These are phyloP conservation scores for Hermaeophaga mercurialis DNA, from an alignment of 2,888 invertebrate genomes.

Conservation along the genomic window DNA sequence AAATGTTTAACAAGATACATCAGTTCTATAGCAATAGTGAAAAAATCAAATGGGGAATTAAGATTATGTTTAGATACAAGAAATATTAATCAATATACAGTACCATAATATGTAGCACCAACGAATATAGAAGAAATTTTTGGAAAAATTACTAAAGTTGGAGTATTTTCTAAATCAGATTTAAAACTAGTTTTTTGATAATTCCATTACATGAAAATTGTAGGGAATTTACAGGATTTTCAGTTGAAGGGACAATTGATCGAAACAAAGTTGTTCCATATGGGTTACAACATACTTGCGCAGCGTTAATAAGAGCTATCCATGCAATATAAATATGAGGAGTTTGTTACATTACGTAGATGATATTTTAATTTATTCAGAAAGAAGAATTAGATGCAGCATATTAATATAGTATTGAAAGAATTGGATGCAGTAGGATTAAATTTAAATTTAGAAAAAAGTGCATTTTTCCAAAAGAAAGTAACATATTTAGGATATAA, in stretches of 20 bases:
- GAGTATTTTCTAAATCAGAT: constrained; percentile 17
- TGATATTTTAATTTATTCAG: constrained; percentile 9
- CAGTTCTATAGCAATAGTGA: background rate
- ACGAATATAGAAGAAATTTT: constrained; percentile 5
- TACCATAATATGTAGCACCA: constrained; percentile 5
- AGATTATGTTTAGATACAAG: constrained; percentile 14
- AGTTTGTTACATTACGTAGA: background rate
- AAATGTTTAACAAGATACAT: background rate
- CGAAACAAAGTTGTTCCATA: constrained; percentile 5
- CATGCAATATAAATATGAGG: background rate
- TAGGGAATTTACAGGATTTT: constrained; percentile 13
- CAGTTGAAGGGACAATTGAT: background rate
- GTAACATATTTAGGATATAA: constrained; percentile 16
- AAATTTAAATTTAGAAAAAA: constrained; percentile 19
- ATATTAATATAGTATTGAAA: constrained; percentile 10
- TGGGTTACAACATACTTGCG: constrained; percentile 3
- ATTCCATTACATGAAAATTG: background rate
- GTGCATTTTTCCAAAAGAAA: constrained; percentile 9
- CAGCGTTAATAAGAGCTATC: background rate
- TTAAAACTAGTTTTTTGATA: constrained; percentile 15
- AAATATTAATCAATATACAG: constrained; percentile 5
- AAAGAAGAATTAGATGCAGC: background rate
- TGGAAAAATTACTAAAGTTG: constrained; percentile 5
- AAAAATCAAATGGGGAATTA: background rate
- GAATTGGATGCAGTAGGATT: constrained; percentile 9